Evolutionary conservation across 2,797 vertebrate genomes (phyloP), one percentile per base, ranked within the genome.

Genomic region (Cyclopterus lumpus): DNA sequence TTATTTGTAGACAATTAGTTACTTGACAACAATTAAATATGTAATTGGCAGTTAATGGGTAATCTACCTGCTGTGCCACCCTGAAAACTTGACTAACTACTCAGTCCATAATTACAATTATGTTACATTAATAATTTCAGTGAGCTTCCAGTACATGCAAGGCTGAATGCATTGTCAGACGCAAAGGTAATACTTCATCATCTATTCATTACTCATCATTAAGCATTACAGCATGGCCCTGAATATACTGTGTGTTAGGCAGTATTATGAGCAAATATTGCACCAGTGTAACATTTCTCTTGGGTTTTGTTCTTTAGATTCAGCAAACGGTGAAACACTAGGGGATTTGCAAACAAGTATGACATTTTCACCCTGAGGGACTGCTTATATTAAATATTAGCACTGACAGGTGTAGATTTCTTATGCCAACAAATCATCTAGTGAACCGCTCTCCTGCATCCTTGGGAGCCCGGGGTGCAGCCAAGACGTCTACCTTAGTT

Each of bases 81-180:
- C 38, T 62, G 75, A 87, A 93, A 89, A 89, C 68, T 83, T 77
- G 34, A 75, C 84, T 93, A 86, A 90, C 85, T 92, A 84, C 71
- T 88, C 80, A 59, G 87, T 89, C 70, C 73, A 73, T 90, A 93
- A 93, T 92, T 90, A 88, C 51, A 75, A 90, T 92, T 88, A 90
- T 64, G 55, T 89, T 77, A 88, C 83, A 92, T 91, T 90, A 92
- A 91, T 93, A 93, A 92, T 87, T 89, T 81, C 59, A 69, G 67
- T 79, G 75, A 80, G 67, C 71, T 75, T 89, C 78, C 75, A 81
- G 69, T 67, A 67, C 84, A 72, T 58, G 61, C 65, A 32, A 82
- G 76, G 82, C 81, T 80, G 74, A 89, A 80, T 44, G 73, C 64
- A 62, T 59, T 73, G 67, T 60, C 76, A 74, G 82, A 79, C n/a